Percentiles rank a stretch among this genome's conserved stretches.
phyloP scores from a whole-genome alignment of 1,140 invertebrate species.

The Drosophila paulistorum region DNA sequence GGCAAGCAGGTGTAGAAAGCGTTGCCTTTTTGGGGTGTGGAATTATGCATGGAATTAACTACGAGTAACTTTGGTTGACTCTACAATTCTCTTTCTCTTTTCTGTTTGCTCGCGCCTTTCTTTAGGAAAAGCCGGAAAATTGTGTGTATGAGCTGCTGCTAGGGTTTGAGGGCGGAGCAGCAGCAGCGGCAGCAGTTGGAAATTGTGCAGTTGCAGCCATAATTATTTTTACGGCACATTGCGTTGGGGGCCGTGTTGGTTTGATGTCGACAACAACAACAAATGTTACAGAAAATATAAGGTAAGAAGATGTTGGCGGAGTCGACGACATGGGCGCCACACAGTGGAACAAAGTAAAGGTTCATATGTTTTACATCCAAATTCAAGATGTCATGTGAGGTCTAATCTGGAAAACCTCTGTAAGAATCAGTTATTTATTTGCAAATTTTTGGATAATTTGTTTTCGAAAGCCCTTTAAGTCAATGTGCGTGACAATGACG shows the following conservation, averaged over 20 bases:
- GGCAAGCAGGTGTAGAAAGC: constrained; percentile 55
- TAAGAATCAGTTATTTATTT: too few relatives aligned
- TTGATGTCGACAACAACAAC: constrained; percentile 14
- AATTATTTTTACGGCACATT: constrained; percentile 80
- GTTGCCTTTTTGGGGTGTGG: constrained; percentile 54
- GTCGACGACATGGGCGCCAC: too few relatives aligned
- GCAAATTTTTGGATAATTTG: too few relatives aligned
- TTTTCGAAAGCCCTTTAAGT: neutral
- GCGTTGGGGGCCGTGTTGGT: constrained; percentile 47
- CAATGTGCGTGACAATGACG: constrained; percentile 22
- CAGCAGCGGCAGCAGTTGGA: constrained; percentile 25
- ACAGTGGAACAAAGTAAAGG: too few relatives aligned
- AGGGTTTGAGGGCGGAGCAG: neutral
- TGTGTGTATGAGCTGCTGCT: neutral
- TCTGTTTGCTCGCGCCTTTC: neutral
- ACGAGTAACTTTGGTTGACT: neutral
- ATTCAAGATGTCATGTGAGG: too few relatives aligned
- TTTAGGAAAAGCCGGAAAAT: neutral
- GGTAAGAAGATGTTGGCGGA: too few relatives aligned
- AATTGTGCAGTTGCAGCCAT: constrained; percentile 79
- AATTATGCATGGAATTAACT: constrained; percentile 20
- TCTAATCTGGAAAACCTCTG: too few relatives aligned
- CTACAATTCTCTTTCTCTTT: neutral
- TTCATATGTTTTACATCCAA: too few relatives aligned
- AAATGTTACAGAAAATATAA: neutral